A percentile compares a stretch with the other conserved stretches of the same genome.
These are phyloP conservation scores for Meandrusa payeni DNA, from an alignment of 2,888 invertebrate species.

Conservation along the genomic window DNA sequence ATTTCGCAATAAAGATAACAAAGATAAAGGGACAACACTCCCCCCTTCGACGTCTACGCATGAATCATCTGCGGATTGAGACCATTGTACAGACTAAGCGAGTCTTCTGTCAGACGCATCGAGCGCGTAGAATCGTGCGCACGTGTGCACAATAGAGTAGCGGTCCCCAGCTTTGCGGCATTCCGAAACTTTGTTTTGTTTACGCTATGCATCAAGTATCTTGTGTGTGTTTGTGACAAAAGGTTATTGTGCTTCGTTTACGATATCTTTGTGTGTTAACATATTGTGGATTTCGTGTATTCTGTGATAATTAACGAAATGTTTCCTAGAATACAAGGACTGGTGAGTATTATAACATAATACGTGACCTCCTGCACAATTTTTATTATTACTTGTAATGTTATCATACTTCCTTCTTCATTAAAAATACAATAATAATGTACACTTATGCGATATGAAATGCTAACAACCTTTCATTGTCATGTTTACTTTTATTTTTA, in stretches of 20 bases:
- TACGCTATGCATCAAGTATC: slow-evolving; percentile 36
- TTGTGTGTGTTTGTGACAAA: slow-evolving; percentile 45
- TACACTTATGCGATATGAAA: too few species aligned
- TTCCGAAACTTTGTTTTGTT: slow-evolving; percentile 34
- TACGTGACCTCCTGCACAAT: too few species aligned
- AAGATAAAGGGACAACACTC: slow-evolving; percentile 32
- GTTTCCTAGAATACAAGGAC: slow-evolving; percentile 75
- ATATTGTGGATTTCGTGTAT: slow-evolving; percentile 36
- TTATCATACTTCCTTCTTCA: slow-evolving; percentile 20
- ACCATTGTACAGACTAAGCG: slow-evolving; percentile 10
- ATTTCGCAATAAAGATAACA: slow-evolving; percentile 22
- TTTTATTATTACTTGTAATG: slow-evolving; percentile 1
- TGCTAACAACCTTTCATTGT: too few species aligned
- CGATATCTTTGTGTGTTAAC: slow-evolving; percentile 36
- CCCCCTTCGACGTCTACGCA: slow-evolving; percentile 33
- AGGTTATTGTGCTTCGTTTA: slow-evolving; percentile 41
- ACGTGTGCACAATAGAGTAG: slow-evolving; percentile 38
- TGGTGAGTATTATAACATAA: slow-evolving; percentile 50
- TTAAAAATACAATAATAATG: slow-evolving; percentile 13
- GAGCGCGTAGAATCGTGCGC: slow-evolving; percentile 52
- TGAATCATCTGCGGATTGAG: slow-evolving; percentile 36
- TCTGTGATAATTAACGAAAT: slow-evolving; percentile 39
- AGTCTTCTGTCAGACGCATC: slow-evolving; percentile 38
- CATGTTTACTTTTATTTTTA: too few species aligned
- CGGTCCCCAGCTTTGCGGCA: slow-evolving; percentile 36